phyloP scores from a whole-genome alignment of 2,113 vertebrate genomes.

The Callospermophilus lateralis region DNA sequence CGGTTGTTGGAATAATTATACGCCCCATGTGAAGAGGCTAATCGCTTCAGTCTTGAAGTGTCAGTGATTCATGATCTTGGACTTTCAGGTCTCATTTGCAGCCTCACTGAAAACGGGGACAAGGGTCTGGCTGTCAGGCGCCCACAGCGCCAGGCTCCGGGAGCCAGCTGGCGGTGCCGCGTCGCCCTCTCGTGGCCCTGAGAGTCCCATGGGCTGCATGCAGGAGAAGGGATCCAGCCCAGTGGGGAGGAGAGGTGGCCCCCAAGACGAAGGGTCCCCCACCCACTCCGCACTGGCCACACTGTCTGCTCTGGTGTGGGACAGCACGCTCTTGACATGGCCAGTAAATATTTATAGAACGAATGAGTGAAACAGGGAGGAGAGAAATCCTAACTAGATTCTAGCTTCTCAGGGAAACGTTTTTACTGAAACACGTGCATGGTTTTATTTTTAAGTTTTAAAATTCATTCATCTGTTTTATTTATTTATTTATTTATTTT shows the following conservation, averaged over 20 bases:
- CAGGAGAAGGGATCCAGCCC: fast-evolving
- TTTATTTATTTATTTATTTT: too few relatives aligned
- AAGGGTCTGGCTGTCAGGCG: neutral
- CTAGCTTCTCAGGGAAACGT: neutral
- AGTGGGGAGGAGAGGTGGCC: neutral
- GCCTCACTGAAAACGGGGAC: neutral
- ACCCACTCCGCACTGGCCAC: too few relatives aligned
- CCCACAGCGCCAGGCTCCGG: neutral
- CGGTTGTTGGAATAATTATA: conserved; percentile 66
- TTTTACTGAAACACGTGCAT: neutral
- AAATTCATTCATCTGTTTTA: neutral
- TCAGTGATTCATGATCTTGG: conserved; percentile 45
- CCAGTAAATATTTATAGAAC: neutral
- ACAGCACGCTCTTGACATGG: fast-evolving
- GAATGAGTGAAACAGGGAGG: neutral
- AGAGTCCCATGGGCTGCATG: neutral
- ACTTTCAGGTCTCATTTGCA: conserved; percentile 18
- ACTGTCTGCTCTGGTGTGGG: neutral
- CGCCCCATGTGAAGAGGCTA: conserved; percentile 52
- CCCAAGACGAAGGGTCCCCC: fast-evolving
- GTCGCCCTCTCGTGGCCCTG: conserved; percentile 66
- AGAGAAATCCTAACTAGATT: too few relatives aligned
- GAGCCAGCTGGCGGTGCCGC: neutral
- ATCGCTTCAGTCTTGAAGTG: conserved; percentile 55
- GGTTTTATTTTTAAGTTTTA: neutral